phyloP scores from a whole-genome alignment of 2,888 invertebrate species.

The Amblyjoppa fuscipennis region DNA sequence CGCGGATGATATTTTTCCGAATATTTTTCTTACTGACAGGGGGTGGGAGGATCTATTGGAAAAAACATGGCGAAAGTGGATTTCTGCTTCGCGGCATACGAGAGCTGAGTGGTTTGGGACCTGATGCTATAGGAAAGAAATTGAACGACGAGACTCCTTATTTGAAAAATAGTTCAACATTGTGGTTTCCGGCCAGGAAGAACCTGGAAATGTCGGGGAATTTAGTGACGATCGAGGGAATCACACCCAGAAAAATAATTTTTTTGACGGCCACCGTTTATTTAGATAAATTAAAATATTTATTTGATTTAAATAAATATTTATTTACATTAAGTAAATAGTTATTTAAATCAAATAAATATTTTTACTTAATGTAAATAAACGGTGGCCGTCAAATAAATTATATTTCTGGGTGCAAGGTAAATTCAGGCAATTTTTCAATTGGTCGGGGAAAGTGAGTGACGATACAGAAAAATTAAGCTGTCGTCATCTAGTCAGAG shows the following conservation, averaged over 20 bases:
- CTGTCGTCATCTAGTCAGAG: no score
- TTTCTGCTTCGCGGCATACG: neutral
- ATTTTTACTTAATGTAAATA: no score
- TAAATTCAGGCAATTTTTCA: neutral
- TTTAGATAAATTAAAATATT: no score
- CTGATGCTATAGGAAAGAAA: neutral
- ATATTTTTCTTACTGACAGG: slow-evolving; percentile 35
- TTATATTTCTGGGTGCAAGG: neutral
- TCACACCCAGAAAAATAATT: neutral
- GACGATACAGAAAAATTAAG: no score
- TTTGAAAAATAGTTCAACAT: neutral
- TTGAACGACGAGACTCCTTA: neutral
- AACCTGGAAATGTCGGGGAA: neutral
- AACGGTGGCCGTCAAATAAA: no score
- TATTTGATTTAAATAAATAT: no score
- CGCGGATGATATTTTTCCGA: slow-evolving; percentile 22
- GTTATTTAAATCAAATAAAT: no score
- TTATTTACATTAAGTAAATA: no score
- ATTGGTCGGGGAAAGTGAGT: no score
- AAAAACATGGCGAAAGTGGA: slow-evolving; percentile 25
- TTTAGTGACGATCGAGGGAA: neutral
- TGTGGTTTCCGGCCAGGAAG: neutral
- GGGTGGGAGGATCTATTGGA: slow-evolving; percentile 9
- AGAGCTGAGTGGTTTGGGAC: slow-evolving; percentile 4
- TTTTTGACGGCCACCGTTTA: no score